A percentile compares a stretch with the other conserved stretches of the same genome.
phyloP scores from a whole-genome alignment of 2,113 vertebrate genomes.

The Rhinopomastus cyanomelas region DNA sequence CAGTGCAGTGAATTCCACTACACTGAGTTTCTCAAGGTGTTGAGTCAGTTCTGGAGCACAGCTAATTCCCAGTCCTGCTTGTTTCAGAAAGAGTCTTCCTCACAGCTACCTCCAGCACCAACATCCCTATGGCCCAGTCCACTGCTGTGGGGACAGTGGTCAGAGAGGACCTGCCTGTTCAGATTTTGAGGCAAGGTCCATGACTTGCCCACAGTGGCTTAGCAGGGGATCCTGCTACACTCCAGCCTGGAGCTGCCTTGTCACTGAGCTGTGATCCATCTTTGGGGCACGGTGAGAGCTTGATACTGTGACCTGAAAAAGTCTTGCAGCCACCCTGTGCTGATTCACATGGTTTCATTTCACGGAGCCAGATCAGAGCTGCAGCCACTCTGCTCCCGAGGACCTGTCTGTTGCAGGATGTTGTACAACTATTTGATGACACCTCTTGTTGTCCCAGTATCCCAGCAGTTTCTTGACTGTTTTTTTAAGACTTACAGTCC shows the following conservation, averaged over 20 bases:
- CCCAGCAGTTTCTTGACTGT: no score
- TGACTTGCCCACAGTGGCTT: not conserved
- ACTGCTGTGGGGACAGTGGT: not conserved
- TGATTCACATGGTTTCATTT: rapidly evolving
- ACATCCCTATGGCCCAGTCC: rapidly evolving
- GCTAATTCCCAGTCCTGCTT: not conserved
- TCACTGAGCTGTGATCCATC: not conserved
- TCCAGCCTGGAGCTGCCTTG: not conserved
- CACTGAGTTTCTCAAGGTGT: rapidly evolving
- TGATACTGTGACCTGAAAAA: not conserved
- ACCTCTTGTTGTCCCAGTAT: not conserved
- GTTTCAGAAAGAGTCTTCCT: rapidly evolving
- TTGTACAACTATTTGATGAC: not conserved
- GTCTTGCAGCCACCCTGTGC: not conserved
- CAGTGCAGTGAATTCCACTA: not conserved
- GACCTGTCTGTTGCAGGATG: not conserved
- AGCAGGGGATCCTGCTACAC: rapidly evolving
- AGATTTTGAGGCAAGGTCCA: not conserved
- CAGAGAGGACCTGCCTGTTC: not conserved
- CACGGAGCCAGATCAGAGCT: not conserved
- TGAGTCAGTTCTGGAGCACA: not conserved
- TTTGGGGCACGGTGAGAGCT: not conserved
- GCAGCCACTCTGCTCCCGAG: rapidly evolving
- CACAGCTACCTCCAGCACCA: not conserved
- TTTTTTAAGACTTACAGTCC: not conserved